Base-by-base conservation (phyloP, 2,888 invertebrate species). In the Meandrusa payeni region DNA sequence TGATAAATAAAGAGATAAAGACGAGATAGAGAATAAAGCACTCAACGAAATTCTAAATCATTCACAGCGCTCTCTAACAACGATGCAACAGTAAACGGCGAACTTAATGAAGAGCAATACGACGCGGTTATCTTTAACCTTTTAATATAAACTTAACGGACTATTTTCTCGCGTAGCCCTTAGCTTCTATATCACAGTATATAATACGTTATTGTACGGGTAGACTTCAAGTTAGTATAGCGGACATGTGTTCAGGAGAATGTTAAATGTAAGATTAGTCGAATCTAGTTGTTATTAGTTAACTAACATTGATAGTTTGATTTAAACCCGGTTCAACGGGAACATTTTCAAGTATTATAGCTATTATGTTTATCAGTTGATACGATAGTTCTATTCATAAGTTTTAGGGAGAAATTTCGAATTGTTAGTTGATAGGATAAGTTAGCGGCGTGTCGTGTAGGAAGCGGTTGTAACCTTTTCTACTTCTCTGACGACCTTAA, bases 321-420 rank as follows among this genome's bases (percentile, higher is more conserved):
- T 61, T 70, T 68, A 61, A 62, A 64, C 85, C 85, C 78, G 80
- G 80, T 83, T 81, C 82, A 79, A 72, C 82, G 85, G 86, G 26
- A 83, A 64, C 46, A 51, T 61, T 67, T 72, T 64, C 63, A 82
- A 87, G 86, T 87, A 87, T 87, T 87, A 83, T 86, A 82, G 82
- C 63, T 68, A 61, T 55, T 57, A 54, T 55, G 46, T 64, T 60
- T 55, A 51, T 62, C 59, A 52, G 46, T 56, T 50, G 55, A 50
- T 59, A 55, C 12, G 37, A 49, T 46, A 46, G 38, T 50, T 51
- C 47, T 53, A 40, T 45, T 51, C 51, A 67, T 69, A 70, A 76
- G 66, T 70, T 71, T n/a, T 71, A 66, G 63, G 70, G 59, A 70
- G 51, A 64, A 59, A 68, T 61, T 73, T 73, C 74, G 75, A 80